Conservation (phyloP, 2,113 vertebrate genomes). For the Carassius gibelio region DNA sequence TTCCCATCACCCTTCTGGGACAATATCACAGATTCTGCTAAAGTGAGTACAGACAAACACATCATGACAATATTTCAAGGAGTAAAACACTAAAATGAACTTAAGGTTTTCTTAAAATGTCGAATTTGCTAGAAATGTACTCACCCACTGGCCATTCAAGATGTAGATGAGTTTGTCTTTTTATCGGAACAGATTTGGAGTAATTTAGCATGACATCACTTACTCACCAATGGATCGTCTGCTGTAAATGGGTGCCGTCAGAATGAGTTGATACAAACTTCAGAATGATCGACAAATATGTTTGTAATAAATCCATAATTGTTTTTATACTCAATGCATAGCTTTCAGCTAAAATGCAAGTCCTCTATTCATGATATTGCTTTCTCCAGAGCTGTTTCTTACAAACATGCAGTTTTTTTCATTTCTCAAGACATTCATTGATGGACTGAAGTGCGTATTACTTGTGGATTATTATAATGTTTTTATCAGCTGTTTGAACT, state of each 20-base stretch:
- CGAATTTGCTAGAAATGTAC: background rate
- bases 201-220: background rate
- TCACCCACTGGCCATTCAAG: background rate
- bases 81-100: background rate
- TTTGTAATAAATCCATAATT: background rate
- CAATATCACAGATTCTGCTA: conserved; percentile 91
- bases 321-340: background rate
- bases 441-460: background rate
- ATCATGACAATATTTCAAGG: background rate
- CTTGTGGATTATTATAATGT: background rate
- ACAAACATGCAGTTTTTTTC: background rate
- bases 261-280: background rate
- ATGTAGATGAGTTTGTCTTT: background rate
- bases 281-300: background rate
- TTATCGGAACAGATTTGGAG: background rate
- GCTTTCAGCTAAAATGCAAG: too few species aligned
- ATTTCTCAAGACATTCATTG: background rate
- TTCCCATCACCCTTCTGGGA: conserved; percentile 98
- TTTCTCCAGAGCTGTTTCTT: background rate
- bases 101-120: background rate
- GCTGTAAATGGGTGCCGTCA: background rate
- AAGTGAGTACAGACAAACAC: conserved; percentile 74
- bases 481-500: background rate
- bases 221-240: background rate
- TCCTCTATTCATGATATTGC: background rate